Evolutionary conservation across 2,113 vertebrate species (phyloP), one percentile per base, ranked within the genome.

Genomic region (Cairina moschata): DNA sequence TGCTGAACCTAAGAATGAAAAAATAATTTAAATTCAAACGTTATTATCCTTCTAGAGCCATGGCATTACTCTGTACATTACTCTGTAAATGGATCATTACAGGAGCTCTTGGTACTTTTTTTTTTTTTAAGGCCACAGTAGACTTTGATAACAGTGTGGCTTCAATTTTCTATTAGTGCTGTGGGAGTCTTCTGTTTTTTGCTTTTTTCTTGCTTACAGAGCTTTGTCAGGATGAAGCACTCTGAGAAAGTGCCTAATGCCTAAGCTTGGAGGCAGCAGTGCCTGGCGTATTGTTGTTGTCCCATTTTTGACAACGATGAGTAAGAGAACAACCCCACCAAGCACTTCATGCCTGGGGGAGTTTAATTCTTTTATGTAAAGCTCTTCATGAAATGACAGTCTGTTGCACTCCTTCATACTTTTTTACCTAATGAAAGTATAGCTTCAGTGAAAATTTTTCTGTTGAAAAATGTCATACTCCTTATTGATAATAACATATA

Each of bases 1-100:
- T 26, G 97, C 91, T 13, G 99, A 99, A 89, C 99, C 99, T 99
- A 94, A 46, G 84, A 56, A 85, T 54, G 15, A n/a, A 40, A 40
- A 48, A 91, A 63, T 17, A 50, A 59, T 88, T 80, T 48, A 44
- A 92, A 62, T 31, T 54, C 8, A 72, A 85, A 34, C 7, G 3
- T 26, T 28, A 5, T 25, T 13, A 13, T 56, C 8, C 17, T 42
- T 68, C 23, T 31, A 67, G 67, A 88, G 29, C 12, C 17, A 16
- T 36, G 26, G 18, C 21, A 2, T 69, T 62, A 31, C 5, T 62
- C 14, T 42, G 34, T 34, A 15, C 21, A 2, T 69, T 62, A 31
- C 5, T 62, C 14, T 42, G 34, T 34, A 15, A 36, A 11, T 46
- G 26, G 50, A 21, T 72, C 28, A 3, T 36, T 22, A 16, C 6